Evolutionary conservation across 2,113 vertebrate species (phyloP), one percentile per base, ranked within the genome.

Genomic region (Camelus dromedarius): DNA sequence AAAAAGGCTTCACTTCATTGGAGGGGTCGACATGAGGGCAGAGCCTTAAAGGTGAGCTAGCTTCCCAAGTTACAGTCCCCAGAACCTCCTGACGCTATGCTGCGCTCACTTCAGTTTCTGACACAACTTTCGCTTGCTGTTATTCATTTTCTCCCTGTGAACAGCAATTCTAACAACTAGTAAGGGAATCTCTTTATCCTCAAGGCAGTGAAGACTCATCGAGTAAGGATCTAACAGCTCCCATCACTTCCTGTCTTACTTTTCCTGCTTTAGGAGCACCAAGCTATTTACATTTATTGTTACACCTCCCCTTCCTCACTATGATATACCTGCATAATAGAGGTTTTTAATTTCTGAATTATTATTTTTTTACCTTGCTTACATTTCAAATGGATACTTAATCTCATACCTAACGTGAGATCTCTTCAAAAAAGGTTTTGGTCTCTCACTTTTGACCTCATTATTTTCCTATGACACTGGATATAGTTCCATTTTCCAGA

Each of bases 271-370:
- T 42, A 46, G 70, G 28, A 77, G 42, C 24, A 79, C 2, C 46
- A 28, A 69, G 7, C 4, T 38, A 6, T 38, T 7, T 42, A 5
- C 20, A 16, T 52, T n/a, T 67, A n/a, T 38, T 20, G 6, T 89
- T 83, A 26, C 4, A 64, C 6, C 20, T 32, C 24, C 9, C 28
- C 16, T 22, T 54, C 42, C 20, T 54, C 50, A 38, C 6, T 38
- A 15, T 32, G 80, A 42, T 19, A 35, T 58, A 52, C 9, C 13
- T 32, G 60, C 2, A 66, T 46, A 38, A 35, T 58, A 54, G 30
- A n/a, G 9, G 42, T 73, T 70, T 73, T 70, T 83, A 79, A 48
- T 87, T 88, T 95, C 50, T 46, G 64, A 52, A 60, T 48, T 66
- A 15, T 32, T 8, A 22, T 4, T 46, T 60, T 89, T 56, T 22